Evolutionary conservation across 2,888 invertebrate species (phyloP).

Genomic region (Drymonia ruficornis): DNA sequence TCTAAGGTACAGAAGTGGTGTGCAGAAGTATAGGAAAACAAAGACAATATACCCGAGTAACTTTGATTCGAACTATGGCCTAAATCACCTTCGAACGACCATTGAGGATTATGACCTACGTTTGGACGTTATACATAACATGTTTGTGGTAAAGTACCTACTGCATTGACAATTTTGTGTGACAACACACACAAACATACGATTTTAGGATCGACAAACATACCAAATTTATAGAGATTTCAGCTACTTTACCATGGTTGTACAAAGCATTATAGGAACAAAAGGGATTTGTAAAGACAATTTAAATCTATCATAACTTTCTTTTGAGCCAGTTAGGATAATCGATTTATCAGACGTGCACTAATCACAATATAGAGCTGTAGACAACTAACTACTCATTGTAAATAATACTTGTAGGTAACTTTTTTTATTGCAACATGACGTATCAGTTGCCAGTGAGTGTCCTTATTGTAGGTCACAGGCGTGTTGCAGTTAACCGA

Average conservation of each 20-base stretch:
- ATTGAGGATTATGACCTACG: not conserved
- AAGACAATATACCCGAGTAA: not conserved
- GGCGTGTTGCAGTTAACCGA: conserved; percentile 18
- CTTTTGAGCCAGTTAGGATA: no score
- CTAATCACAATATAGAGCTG: not conserved
- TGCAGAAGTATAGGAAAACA: no score
- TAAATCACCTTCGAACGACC: no score
- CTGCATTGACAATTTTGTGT: not conserved
- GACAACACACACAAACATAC: no score
- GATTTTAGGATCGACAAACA: no score
- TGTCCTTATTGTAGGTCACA: conserved; percentile 35
- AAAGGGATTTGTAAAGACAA: no score
- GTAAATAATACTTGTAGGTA: conserved; percentile 5
- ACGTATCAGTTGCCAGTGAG: conserved; percentile 11
- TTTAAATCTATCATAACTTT: no score
- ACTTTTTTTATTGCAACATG: conserved; percentile 7
- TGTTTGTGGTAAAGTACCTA: not conserved
- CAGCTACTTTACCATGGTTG: no score
- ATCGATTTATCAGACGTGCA: no score
- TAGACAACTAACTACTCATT: not conserved
- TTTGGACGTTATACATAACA: not conserved
- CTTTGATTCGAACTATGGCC: not conserved
- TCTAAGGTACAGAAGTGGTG: no score
- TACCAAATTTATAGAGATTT: no score
- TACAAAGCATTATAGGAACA: no score